Conservation (phyloP, 2,113 vertebrate species). For the Candoia aspera region DNA sequence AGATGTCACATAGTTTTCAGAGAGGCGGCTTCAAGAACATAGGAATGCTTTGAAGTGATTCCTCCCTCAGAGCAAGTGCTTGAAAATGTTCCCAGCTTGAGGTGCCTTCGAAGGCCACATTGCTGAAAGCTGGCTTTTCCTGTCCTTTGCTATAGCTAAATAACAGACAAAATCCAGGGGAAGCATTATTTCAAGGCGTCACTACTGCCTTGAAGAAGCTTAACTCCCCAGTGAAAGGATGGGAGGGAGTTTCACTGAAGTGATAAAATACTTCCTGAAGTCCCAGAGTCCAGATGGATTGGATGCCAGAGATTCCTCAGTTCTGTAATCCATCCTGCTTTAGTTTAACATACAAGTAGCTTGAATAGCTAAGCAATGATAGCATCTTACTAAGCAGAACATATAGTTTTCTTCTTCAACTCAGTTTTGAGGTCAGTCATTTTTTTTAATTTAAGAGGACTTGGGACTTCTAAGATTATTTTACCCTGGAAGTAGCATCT, state of each 20-base stretch:
- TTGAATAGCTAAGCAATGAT: not conserved
- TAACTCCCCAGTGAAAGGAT: not conserved
- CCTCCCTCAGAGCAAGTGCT: not conserved
- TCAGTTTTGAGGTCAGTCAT: not conserved
- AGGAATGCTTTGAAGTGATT: not conserved
- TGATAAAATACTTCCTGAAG: not conserved
- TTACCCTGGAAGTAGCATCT: not conserved
- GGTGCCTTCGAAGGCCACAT: not conserved
- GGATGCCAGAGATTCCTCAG: not conserved
- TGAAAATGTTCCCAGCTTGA: not conserved
- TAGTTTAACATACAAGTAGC: not conserved
- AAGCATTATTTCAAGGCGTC: not conserved
- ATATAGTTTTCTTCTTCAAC: not conserved
- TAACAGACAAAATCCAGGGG: not conserved
- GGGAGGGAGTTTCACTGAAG: not conserved
- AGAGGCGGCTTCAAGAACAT: not conserved
- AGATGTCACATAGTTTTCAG: not conserved
- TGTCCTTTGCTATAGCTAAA: not conserved
- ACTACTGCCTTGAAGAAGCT: not conserved
- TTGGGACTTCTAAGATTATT: not conserved
- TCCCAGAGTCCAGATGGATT: not conserved
- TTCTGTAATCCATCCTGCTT: rapidly evolving
- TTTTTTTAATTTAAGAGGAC: not conserved
- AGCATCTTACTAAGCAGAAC: rapidly evolving
- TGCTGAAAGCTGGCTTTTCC: not conserved